Conservation (phyloP, 2,113 vertebrate species). For the Ceuthmochares aereus region DNA sequence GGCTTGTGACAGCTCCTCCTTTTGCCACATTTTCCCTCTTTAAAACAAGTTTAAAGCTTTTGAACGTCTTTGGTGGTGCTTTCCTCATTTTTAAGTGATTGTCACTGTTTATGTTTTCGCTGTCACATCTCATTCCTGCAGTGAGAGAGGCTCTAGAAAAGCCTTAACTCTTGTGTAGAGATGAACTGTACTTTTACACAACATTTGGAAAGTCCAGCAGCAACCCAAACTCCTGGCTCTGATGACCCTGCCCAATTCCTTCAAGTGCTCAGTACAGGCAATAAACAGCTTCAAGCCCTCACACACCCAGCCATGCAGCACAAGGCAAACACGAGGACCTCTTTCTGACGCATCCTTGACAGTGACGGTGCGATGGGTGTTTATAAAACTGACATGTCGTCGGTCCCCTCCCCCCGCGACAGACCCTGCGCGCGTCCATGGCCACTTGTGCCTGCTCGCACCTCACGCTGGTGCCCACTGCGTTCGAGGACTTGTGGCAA, state of each 20-base stretch:
- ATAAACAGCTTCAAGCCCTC: fast-evolving
- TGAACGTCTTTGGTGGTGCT: not conserved
- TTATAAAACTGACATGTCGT: not conserved
- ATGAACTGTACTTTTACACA: fast-evolving
- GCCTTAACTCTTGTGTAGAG: fast-evolving
- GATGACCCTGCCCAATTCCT: fast-evolving
- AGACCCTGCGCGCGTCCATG: fast-evolving
- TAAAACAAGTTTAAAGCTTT: not conserved
- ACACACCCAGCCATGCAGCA: fast-evolving
- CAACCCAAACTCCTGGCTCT: fast-evolving
- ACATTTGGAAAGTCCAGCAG: fast-evolving
- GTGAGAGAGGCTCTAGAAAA: not conserved
- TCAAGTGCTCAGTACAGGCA: fast-evolving
- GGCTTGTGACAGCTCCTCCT: not conserved
- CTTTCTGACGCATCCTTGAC: not conserved
- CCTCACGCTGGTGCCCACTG: not conserved
- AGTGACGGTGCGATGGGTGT: fast-evolving
- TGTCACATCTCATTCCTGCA: not conserved
- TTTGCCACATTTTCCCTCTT: not conserved
- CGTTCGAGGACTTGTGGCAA: too few species aligned
- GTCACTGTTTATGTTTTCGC: not conserved
- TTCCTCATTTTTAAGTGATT: not conserved
- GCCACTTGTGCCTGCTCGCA: not conserved
- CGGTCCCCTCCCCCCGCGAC: fast-evolving
- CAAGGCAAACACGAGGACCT: too few species aligned